Evolutionary conservation across 2,113 vertebrate genomes (phyloP).

Genomic region (Planiliza haematocheilus): DNA sequence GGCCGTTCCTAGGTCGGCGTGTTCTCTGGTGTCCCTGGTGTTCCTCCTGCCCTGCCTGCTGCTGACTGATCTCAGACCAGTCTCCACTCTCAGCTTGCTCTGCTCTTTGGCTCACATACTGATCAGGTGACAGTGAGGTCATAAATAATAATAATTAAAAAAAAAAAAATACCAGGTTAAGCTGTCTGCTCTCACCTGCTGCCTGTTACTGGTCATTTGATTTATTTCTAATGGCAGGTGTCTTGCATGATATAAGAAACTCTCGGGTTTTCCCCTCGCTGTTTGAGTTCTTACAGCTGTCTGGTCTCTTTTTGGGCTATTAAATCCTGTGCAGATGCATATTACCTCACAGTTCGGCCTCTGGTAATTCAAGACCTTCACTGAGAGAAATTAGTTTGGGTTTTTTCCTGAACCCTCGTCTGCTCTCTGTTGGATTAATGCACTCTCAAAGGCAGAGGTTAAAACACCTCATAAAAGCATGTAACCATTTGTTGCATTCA

Average conservation of each 20-base stretch:
- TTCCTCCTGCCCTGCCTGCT: slow-evolving; percentile 83
- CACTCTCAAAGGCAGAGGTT: neutral
- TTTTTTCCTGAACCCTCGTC: neutral
- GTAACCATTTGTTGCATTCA: neutral
- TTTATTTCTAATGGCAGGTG: slow-evolving; percentile 34
- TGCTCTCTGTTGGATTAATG: slow-evolving; percentile 8
- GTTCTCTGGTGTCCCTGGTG: slow-evolving; percentile 81
- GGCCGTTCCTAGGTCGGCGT: slow-evolving; percentile 78
- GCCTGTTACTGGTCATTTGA: slow-evolving; percentile 31
- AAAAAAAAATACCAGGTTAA: neutral
- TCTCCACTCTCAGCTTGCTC: slow-evolving; percentile 85
- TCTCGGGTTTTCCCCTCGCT: neutral
- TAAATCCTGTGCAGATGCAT: slow-evolving; percentile 2
- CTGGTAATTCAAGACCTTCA: neutral
- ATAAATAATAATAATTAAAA: neutral
- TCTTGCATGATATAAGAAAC: slow-evolving; percentile 17
- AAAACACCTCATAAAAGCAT: neutral
- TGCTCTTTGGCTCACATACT: slow-evolving; percentile 86
- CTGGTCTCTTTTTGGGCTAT: slow-evolving; percentile 5
- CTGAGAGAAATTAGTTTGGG: neutral
- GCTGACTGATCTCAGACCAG: slow-evolving; percentile 84
- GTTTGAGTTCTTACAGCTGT: slow-evolving; percentile 21
- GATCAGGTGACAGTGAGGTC: slow-evolving; percentile 72
- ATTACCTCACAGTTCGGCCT: neutral
- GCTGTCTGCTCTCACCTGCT: slow-evolving; percentile 30